Conservation (phyloP, 1,140 invertebrate genomes). For the Heliconius nattereri region DNA sequence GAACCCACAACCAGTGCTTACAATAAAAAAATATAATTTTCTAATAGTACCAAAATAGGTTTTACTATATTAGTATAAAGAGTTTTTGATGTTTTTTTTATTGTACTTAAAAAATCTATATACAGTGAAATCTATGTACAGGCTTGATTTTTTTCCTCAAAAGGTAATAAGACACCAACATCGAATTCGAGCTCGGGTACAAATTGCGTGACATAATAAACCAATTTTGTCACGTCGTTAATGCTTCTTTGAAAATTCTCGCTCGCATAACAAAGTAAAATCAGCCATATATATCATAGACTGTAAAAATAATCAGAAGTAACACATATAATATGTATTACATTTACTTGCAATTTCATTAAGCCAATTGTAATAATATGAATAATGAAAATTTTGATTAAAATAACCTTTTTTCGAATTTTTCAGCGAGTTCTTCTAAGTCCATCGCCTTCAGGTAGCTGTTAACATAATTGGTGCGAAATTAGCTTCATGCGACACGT, state of each 20-base stretch:
- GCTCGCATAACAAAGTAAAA: conserved; percentile 14
- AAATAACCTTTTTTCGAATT: conserved; percentile 40
- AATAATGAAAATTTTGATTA: conserved; percentile 19
- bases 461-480: conserved; percentile 43
- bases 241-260: background rate
- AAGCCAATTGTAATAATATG: background rate
- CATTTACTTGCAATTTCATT: background rate
- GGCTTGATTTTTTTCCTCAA: too few species aligned
- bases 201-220: background rate
- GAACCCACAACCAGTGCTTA: too few species aligned
- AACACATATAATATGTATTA: background rate
- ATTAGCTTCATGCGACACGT: conserved; percentile 42
- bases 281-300: background rate
- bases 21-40: too few species aligned
- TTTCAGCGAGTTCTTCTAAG: conserved; percentile 16
- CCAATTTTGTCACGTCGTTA: conserved; percentile 14
- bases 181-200: background rate
- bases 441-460: conserved; percentile 26
- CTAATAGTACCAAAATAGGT: too few species aligned
- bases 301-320: background rate
- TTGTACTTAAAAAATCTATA: too few species aligned
- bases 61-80: too few species aligned
- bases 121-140: too few species aligned
- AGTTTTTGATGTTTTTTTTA: too few species aligned
- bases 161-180: background rate